Base-by-base conservation (phyloP, 2,113 vertebrate genomes). In the Serilophus lunatus region DNA sequence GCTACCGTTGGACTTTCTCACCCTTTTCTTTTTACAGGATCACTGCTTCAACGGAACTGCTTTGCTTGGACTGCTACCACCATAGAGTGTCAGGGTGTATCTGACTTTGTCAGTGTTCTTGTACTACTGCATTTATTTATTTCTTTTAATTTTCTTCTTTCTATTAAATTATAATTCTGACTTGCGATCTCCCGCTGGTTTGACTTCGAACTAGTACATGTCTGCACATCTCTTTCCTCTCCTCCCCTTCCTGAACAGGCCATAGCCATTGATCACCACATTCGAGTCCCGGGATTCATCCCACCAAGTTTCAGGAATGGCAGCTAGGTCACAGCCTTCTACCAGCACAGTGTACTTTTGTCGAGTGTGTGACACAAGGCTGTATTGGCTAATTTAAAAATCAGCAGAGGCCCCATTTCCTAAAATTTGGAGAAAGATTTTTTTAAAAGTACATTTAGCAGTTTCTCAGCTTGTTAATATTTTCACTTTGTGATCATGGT, bases 211-310 rank as follows among this genome's bases (percentile, higher is more conserved):
- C n/a, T n/a, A n/a, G n/a, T n/a, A n/a, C n/a, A n/a, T n/a, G n/a
- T n/a, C n/a, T n/a, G n/a, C 26, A 15, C 9, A 3, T 31, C 8
- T 70, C 40, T 45, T 38, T 49, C 57, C 68, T 25, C 38, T 44
- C 36, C 49, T 45, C 49, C 13, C 28, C 54, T 9, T 47, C 47
- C 66, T 22, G 50, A 63, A 24, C 24, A 13, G 15, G 9, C 2
- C 3, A 22, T 0, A 69, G n/a, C n/a, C 47, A 38, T 6, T 0
- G 1, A 24, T 33, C 59, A 47, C 23, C 6, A 7, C 18, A n/a
- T 5, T 6, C 17, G 24, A 50, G 57, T 22, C 75, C 15, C 2
- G 26, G 36, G 4, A 38, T 28, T 33, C 36, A 16, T 24, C 33
- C 36, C 68, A 23, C 6, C 51, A 12, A 15, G 5, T 8, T 42